Evolutionary conservation across 2,888 invertebrate species (phyloP), one percentile per base, ranked within the genome.

Genomic region (Himalopsyche japonica): DNA sequence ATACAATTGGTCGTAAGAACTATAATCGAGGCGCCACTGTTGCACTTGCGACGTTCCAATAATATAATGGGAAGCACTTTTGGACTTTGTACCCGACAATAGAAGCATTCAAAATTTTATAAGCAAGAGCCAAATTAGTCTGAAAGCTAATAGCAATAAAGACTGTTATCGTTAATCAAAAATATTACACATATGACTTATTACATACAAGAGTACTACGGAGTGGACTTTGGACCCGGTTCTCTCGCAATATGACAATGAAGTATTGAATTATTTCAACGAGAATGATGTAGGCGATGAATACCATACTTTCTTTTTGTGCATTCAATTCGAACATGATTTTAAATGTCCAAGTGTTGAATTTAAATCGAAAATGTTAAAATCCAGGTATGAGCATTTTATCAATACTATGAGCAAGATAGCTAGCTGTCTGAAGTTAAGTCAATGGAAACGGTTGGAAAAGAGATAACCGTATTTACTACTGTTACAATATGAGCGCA

Each of bases 151-250:
- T 32, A 3, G 15, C 7, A 49, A 78, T 82, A 34, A 32, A 24
- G 82, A 57, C 57, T 57, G 15, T 57, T 57, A 24, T 57, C 10
- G 57, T 20, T 57, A 57, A 57, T 57, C 77, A 77, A 49, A 76
- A 57, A 10, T 5, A 48, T 27, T 32, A 24, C 77, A 77, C 18
- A 82, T 82, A 34, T 34, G 12, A 77, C 82, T 15, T 24, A 48
- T 12, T 32, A 24, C 24, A 57, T 37, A 64, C 34, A n/a, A n/a
- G 34, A 57, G 30, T 27, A 20, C 77, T 15, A 32, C 18, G 10
- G 24, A 64, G 27, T 49, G 77, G 89, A 89, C 89, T 89, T 89
- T 89, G 89, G 87, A 89, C 89, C 85, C 79, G 79, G 80, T 80
- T 85, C 78, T 82, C 79, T 34, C 70, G 80, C 83, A 80, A 80